These are phyloP conservation scores for Spinus olivaceus DNA, from an alignment of 2,797 vertebrate species.

Conservation along the genomic window DNA sequence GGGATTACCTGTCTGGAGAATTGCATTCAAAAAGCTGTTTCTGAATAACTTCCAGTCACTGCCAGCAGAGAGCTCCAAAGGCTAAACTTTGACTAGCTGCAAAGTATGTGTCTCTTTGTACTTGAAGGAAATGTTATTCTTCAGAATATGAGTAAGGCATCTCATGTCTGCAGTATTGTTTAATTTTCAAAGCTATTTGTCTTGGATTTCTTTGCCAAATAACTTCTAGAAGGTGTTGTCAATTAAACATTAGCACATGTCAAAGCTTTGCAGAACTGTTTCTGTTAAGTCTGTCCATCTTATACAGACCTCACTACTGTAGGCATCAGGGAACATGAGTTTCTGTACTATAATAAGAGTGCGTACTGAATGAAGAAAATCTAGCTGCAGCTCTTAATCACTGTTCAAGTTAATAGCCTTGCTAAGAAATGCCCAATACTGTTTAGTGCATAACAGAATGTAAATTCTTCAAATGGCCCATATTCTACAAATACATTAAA, in stretches of 20 bases:
- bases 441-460: not conserved
- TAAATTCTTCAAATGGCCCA: not conserved
- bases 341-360: not conserved
- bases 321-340: not conserved
- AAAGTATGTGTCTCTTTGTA: not conserved
- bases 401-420: not conserved
- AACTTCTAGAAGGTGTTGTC: not conserved
- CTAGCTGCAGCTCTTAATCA: not conserved
- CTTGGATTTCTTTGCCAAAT: not conserved
- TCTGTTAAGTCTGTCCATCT: not conserved
- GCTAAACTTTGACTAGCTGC: not conserved
- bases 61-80: slow-evolving; percentile 58
- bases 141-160: not conserved
- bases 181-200: not conserved
- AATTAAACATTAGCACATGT: not conserved
- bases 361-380: not conserved
- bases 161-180: not conserved
- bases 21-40: not conserved
- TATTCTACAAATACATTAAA: not conserved
- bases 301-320: not conserved
- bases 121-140: not conserved
- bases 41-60: not conserved
- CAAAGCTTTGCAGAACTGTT: not conserved
- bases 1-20: not conserved
- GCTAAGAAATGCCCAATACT: not conserved